These are phyloP conservation scores for Ophion slaviceki DNA, from an alignment of 2,888 invertebrate species.

Conservation along the genomic window DNA sequence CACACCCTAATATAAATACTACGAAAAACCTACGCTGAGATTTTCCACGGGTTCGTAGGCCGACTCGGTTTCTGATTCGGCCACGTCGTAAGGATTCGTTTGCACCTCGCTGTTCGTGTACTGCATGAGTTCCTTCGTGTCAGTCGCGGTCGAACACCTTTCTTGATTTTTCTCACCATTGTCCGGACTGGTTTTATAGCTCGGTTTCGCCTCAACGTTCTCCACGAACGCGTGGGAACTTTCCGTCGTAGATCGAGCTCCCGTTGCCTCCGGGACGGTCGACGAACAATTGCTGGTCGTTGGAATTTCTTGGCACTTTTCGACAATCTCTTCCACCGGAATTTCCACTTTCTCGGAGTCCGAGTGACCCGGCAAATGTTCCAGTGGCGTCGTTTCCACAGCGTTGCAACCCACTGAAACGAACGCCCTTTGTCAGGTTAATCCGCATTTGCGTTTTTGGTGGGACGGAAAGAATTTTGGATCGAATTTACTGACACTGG, in stretches of 20 bases:
- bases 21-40: conserved; percentile 76
- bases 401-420: conserved; percentile 68
- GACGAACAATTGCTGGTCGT: conserved; percentile 40
- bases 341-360: conserved; percentile 59
- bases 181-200: background rate
- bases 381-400: conserved; percentile 78
- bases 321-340: background rate
- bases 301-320: conserved; percentile 40
- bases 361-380: conserved; percentile 78
- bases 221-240: conserved; percentile 1
- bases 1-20: background rate
- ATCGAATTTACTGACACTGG: conserved; percentile 66
- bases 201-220: background rate
- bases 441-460: background rate
- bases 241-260: conserved; percentile 11
- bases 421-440: background rate
- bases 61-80: conserved; percentile 75
- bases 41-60: conserved; percentile 80
- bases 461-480: background rate
- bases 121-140: conserved; percentile 77
- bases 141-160: conserved; percentile 78
- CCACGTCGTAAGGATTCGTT: conserved; percentile 76
- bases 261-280: conserved; percentile 23
- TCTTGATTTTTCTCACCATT: conserved; percentile 43
- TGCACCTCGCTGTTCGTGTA: conserved; percentile 79